These are phyloP conservation scores for Nymphalis urticae DNA, from an alignment of 2,888 invertebrate genomes.

Conservation along the genomic window DNA sequence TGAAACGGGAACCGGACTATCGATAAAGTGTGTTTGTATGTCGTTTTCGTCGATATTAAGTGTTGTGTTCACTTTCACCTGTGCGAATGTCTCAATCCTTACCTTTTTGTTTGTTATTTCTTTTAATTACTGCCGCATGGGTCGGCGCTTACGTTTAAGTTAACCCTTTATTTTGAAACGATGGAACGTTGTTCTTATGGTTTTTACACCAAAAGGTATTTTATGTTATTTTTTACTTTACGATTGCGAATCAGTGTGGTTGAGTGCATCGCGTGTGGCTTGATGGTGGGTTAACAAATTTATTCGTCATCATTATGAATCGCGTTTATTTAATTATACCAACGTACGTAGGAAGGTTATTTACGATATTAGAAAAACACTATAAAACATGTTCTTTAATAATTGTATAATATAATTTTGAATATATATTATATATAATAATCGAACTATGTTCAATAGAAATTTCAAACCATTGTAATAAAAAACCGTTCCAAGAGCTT, in stretches of 20 bases:
- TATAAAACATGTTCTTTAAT: conserved; percentile 1
- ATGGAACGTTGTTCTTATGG: conserved; percentile 91
- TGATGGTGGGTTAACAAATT: conserved; percentile 48
- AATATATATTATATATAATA: background rate
- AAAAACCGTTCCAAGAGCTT: conserved; percentile 42
- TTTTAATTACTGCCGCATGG: conserved; percentile 78
- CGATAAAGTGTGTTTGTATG: conserved; percentile 82
- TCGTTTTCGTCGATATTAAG: conserved; percentile 81
- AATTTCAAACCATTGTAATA: conserved; percentile 5
- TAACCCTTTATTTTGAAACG: conserved; percentile 83
- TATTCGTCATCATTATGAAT: conserved; percentile 45
- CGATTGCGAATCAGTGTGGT: conserved; percentile 69
- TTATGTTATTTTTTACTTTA: conserved; percentile 81
- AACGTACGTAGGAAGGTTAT: conserved; percentile 38
- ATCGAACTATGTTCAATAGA: background rate
- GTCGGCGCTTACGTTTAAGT: conserved; percentile 80
- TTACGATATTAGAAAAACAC: background rate
- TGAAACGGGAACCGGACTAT: conserved; percentile 77
- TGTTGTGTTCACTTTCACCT: conserved; percentile 81
- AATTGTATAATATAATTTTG: background rate
- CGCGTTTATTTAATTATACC: conserved; percentile 42
- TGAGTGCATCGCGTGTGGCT: conserved; percentile 74
- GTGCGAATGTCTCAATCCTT: conserved; percentile 80
- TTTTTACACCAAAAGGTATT: conserved; percentile 91
- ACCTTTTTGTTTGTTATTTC: conserved; percentile 77